Percentiles rank a stretch among this genome's conserved stretches.
phyloP scores from a whole-genome alignment of 2,797 vertebrate genomes.

The Myripristis murdjan region DNA sequence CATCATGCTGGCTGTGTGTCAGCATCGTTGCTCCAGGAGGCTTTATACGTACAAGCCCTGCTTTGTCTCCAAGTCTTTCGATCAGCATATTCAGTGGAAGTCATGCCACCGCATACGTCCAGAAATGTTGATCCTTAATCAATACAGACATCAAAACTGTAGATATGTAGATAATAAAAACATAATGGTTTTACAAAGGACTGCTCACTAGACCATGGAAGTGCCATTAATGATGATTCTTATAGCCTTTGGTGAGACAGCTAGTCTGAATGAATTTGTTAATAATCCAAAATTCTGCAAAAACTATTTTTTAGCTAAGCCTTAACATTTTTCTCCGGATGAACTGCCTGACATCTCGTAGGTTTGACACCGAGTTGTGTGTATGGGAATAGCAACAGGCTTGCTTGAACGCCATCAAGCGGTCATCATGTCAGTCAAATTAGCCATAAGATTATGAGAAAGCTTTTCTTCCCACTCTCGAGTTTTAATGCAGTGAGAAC shows the following conservation, averaged over 20 bases:
- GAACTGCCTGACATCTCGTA: conserved; percentile 65
- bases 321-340: conserved; percentile 72
- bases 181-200: conserved; percentile 67
- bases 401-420: conserved; percentile 39
- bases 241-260: conserved; percentile 78
- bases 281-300: conserved; percentile 65
- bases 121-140: conserved; percentile 64
- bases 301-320: conserved; percentile 71
- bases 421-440: conserved; percentile 25
- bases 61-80: conserved; percentile 14
- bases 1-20: conserved; percentile 33
- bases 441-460: conserved; percentile 29
- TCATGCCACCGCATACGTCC: conserved; percentile 52
- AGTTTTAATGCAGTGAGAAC: conserved; percentile 49
- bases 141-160: conserved; percentile 74
- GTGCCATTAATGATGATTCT: conserved; percentile 80
- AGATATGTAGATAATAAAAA: conserved; percentile 80
- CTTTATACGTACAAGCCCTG: conserved; percentile 9
- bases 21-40: conserved; percentile 10
- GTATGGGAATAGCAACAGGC: conserved; percentile 48
- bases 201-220: conserved; percentile 78
- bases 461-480: conserved; percentile 40
- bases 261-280: conserved; percentile 71
- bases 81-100: conserved; percentile 28
- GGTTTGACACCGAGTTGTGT: conserved; percentile 67